A percentile compares a stretch with the other conserved stretches of the same genome.
Conservation (phyloP, 2,113 vertebrate genomes). For the Tenrec ecaudatus region DNA sequence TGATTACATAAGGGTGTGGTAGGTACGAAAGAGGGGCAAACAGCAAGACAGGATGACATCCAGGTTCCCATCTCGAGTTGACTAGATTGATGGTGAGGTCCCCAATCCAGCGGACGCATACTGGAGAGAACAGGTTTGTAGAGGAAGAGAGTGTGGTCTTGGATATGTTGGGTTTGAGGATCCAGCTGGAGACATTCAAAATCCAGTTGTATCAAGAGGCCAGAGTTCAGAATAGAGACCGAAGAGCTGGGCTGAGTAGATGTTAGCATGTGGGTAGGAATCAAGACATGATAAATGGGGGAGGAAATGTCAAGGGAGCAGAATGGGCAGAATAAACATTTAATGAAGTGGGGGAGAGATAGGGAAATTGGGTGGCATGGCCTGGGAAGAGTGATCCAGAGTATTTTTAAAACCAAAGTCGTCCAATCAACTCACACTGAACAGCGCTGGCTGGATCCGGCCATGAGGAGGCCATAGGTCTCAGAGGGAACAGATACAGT, state of each 20-base stretch:
- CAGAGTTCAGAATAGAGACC: neutral
- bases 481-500: neutral
- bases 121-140: neutral
- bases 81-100: neutral
- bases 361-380: neutral
- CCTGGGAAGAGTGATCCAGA: neutral
- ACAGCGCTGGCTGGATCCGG: neutral
- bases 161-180: neutral
- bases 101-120: neutral
- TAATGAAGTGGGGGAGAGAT: neutral
- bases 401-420: neutral
- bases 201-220: neutral
- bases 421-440: neutral
- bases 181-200: neutral
- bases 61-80: neutral
- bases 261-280: neutral
- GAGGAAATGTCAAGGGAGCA: neutral
- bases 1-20: neutral
- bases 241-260: neutral
- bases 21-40: neutral
- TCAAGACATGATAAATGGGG: neutral
- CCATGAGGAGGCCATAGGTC: neutral
- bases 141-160: neutral
- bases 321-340: neutral
- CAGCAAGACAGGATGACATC: neutral